Evolutionary conservation across 2,113 vertebrate species (phyloP).

Genomic region (Lathamus discolor): DNA sequence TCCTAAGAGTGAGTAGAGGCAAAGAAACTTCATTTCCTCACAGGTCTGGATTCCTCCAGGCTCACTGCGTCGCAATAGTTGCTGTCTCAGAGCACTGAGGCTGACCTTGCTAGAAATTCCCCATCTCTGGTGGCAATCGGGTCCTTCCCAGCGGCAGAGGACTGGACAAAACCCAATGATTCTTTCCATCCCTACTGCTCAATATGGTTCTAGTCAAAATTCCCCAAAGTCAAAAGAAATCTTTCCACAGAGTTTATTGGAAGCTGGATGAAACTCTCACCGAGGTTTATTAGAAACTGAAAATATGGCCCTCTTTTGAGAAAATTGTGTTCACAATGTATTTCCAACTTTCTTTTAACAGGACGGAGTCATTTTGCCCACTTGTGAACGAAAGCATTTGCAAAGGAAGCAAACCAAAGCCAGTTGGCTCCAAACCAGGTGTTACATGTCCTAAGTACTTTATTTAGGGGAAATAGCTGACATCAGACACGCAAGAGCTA

Average conservation of each 20-base stretch:
- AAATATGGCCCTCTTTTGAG: not conserved
- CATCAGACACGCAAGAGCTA: constrained; percentile 55
- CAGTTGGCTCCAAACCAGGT: constrained; percentile 63
- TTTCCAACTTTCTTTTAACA: not conserved
- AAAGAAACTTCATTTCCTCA: not conserved
- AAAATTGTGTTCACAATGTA: not conserved
- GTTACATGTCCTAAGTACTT: constrained; percentile 54
- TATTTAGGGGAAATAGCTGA: constrained; percentile 71
- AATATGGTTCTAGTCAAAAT: not conserved
- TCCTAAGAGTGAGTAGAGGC: not conserved
- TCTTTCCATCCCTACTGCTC: not conserved
- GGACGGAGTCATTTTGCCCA: constrained; percentile 2
- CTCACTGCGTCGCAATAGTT: not conserved
- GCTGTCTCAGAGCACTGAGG: not conserved
- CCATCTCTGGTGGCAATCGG: not conserved
- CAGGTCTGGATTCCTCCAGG: not conserved
- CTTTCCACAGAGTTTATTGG: not conserved
- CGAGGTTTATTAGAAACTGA: not conserved
- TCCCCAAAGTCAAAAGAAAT: not conserved
- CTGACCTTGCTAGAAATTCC: not conserved
- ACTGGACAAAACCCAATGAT: not conserved
- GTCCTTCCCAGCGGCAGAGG: not conserved
- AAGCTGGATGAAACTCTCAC: not conserved
- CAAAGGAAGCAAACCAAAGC: constrained; percentile 62
- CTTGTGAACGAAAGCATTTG: constrained; percentile 68